A percentile compares a stretch with the other conserved stretches of the same genome.
phyloP scores from a whole-genome alignment of 2,797 vertebrate species.

The Ficedula albicollis region DNA sequence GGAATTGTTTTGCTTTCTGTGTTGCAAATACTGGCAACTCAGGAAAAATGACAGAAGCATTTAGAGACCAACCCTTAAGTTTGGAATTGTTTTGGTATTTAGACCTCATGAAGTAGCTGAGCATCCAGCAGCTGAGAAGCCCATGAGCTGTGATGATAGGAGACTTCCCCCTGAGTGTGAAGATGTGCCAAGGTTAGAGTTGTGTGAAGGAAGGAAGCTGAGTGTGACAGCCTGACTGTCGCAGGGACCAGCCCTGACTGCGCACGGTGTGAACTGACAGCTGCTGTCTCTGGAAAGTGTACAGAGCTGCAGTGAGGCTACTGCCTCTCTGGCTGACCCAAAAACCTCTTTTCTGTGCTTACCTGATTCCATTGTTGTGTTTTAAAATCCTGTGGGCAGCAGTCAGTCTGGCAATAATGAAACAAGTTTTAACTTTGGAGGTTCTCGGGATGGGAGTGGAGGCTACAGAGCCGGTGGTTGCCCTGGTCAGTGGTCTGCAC shows the following conservation, averaged over 20 bases:
- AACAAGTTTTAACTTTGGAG: not conserved
- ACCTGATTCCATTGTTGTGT: not conserved
- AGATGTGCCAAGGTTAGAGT: not conserved
- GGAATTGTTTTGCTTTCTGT: not conserved
- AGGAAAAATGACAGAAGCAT: not conserved
- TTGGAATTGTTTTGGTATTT: not conserved
- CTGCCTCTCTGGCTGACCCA: not conserved
- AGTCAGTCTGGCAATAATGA: not conserved
- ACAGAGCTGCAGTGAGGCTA: not conserved
- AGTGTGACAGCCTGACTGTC: fast-evolving
- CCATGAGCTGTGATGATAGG: not conserved
- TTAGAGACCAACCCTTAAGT: not conserved
- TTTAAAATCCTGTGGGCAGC: not conserved
- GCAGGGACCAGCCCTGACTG: not conserved
- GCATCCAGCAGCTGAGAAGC: not conserved
- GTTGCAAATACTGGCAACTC: not conserved
- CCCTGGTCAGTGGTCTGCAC: not conserved
- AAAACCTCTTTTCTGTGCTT: not conserved
- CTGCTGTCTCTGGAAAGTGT: not conserved
- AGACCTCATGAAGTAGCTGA: not conserved
- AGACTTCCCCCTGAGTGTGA: not conserved
- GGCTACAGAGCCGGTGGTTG: not conserved
- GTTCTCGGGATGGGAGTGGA: not conserved
- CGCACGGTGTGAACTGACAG: not conserved
- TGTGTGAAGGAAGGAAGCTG: not conserved